A percentile compares a stretch with the other conserved stretches of the same genome.
These are phyloP conservation scores for Caretta caretta DNA, from an alignment of 2,113 vertebrate species.

Conservation along the genomic window DNA sequence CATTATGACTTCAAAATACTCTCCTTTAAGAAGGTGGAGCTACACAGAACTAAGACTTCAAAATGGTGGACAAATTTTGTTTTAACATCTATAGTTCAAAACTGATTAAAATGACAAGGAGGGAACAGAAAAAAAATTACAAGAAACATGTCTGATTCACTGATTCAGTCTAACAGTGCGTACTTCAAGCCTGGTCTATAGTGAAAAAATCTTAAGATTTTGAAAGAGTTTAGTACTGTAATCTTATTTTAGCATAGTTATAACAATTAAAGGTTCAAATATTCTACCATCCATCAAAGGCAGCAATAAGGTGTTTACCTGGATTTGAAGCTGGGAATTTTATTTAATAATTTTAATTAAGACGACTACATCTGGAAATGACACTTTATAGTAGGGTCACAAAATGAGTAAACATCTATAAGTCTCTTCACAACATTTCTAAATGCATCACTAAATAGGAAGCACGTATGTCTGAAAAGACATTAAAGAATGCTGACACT, in stretches of 20 bases:
- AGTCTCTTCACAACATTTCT: not conserved
- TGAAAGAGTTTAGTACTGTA: not conserved
- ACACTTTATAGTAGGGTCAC: not conserved
- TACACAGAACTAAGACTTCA: not conserved
- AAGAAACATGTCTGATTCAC: not conserved
- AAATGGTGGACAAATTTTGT: not conserved
- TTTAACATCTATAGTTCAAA: not conserved
- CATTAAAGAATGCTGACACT: not conserved
- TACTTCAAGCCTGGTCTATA: not conserved
- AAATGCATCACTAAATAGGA: not conserved
- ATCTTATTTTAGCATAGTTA: not conserved
- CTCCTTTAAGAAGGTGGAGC: not conserved
- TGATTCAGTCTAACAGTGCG: not conserved
- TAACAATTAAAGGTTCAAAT: not conserved
- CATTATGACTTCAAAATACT: not conserved
- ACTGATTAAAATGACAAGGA: not conserved
- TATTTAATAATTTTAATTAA: not conserved
- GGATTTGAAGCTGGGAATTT: not conserved
- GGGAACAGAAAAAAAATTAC: not conserved
- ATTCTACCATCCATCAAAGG: not conserved
- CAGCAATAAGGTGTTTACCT: not conserved
- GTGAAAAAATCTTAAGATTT: not conserved
- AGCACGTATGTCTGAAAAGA: not conserved
- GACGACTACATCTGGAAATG: not conserved
- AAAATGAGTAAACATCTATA: not conserved